Evolutionary conservation across 2,888 invertebrate genomes (phyloP).

Genomic region (Teinopalpus imperialis): DNA sequence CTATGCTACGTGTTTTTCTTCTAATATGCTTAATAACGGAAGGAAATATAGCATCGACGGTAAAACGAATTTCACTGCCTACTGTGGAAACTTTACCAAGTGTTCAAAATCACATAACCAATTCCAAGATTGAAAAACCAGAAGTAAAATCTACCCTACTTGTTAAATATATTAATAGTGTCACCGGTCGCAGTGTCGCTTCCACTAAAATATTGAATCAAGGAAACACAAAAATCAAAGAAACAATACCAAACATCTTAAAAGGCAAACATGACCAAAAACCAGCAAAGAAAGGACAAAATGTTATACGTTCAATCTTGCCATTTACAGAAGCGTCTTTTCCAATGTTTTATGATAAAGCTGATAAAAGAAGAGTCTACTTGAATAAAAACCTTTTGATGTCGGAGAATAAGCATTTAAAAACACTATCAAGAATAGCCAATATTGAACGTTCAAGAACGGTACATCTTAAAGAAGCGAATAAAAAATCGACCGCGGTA

Average conservation of each 20-base stretch:
- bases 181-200: constrained; percentile 32
- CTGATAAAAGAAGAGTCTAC: neutral
- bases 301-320: constrained; percentile 14
- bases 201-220: neutral
- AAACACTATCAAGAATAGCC: constrained; percentile 18
- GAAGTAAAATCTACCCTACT: constrained; percentile 8
- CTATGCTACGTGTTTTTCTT: constrained; percentile 46
- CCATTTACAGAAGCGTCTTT: constrained; percentile 22
- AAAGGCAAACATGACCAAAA: constrained; percentile 11
- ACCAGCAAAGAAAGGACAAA: constrained; percentile 15
- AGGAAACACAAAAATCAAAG: neutral
- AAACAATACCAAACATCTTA: neutral
- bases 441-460: constrained; percentile 47
- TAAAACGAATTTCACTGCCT: constrained; percentile 6
- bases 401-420: neutral
- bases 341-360: neutral
- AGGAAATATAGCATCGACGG: constrained; percentile 36
- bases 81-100: constrained; percentile 38
- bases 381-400: neutral
- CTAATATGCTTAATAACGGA: constrained; percentile 46
- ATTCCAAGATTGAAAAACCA: constrained; percentile 1
- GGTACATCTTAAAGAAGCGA: neutral
- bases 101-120: constrained; percentile 30
- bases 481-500: constrained; percentile 6
- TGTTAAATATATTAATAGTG: constrained; percentile 38